These are phyloP conservation scores for Paracanthobrama guichenoti DNA, from an alignment of 2,113 vertebrate species.

Conservation along the genomic window DNA sequence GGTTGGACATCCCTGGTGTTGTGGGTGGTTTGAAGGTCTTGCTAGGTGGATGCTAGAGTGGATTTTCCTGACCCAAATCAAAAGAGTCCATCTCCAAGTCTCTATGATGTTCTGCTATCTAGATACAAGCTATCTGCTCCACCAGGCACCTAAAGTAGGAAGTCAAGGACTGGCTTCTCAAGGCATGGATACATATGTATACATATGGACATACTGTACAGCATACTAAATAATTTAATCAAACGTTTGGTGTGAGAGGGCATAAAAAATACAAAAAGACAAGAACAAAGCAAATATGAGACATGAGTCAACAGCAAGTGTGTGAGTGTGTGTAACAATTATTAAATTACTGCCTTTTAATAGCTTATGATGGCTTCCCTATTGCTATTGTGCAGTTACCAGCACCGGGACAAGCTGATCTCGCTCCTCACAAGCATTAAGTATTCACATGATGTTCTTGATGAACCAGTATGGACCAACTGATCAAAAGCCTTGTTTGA, in stretches of 20 bases:
- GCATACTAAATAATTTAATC: conserved; percentile 35
- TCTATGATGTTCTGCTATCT: too few relatives aligned
- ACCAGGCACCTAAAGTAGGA: not conserved
- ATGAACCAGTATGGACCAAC: not conserved
- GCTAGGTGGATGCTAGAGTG: not conserved
- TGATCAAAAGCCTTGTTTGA: conserved; percentile 17
- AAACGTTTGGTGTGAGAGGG: not conserved
- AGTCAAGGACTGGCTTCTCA: not conserved
- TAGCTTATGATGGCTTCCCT: not conserved
- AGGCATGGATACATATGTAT: not conserved
- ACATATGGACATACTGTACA: not conserved
- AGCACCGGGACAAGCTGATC: not conserved
- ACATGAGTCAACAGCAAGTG: not conserved
- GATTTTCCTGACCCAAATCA: too few relatives aligned
- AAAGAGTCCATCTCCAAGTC: too few relatives aligned
- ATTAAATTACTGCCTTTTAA: not conserved
- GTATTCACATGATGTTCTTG: conserved; percentile 13
- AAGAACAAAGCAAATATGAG: conserved; percentile 29
- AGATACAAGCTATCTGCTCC: too few relatives aligned
- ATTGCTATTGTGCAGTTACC: not conserved
- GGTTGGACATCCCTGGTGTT: not conserved
- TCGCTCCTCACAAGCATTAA: not conserved
- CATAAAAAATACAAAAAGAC: conserved; percentile 7
- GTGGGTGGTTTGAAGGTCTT: not conserved
- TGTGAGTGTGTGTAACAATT: not conserved